Base-by-base conservation (phyloP, 92 coral and sea anemone species). In the Epizoanthus stellaris region DNA sequence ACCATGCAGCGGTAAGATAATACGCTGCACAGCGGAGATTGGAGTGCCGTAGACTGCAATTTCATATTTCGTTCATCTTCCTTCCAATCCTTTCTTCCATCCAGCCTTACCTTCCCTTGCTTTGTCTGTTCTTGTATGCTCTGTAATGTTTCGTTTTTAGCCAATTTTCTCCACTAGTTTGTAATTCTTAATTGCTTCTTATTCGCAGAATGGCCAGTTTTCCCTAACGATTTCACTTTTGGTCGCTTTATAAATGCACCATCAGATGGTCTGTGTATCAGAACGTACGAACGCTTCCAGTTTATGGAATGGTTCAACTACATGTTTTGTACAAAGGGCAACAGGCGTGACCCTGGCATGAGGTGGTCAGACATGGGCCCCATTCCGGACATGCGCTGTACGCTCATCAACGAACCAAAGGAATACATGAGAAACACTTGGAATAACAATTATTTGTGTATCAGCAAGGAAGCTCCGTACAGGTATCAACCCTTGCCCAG, bases 161-260 rank as follows among this genome's bases (percentile, higher is more conserved):
- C 12, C 56, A 30, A 30, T 1, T 30, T 30, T 30, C 36, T 30
- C 36, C 36, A 30, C 36, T 30, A 52, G 56, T 52, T 52, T 52
- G 14, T 52, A 52, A 52, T 13, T 52, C 56, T 52, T 13, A 52
- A 13, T 52, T 52, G 56, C 56, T 52, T 52, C 14, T 12, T 52
- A 52, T 23, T 64, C 25, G 25, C 66, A 96, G 98, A 90, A 40
- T 94, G 91, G 95, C 98, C 98, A 13, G 57, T 39, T 34, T 96
- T 95, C 73, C 98, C 98, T 23, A 89, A 87, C 4, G 98, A 94
- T 57, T 96, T 96, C 82, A 82, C 71, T 21, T 96, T 95, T 88
- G 76, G 85, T 16, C 70, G 74, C 5, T 20, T 56, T 6, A 42
- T 88, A 13, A 90, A 94, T 40, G 13, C 47, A 9, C 88, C 89